Base-by-base conservation (phyloP, 1,140 invertebrate genomes). In the Drosophila kikkawai region DNA sequence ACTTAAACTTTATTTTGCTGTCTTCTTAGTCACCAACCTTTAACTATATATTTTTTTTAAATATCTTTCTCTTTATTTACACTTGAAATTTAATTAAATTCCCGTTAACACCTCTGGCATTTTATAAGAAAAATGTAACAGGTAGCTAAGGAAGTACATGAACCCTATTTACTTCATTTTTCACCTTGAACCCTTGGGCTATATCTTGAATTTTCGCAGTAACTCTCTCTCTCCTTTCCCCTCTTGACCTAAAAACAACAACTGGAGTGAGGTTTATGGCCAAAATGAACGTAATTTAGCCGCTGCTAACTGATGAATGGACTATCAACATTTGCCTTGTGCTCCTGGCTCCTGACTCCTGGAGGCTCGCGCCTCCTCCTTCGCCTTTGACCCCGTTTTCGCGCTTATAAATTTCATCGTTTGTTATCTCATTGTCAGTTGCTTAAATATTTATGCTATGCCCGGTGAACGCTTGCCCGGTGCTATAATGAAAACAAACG, bases 381-480 rank as follows among this genome's bases (percentile, higher is more conserved):
- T 22, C 9, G 36, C 12, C 73, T 79, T 83, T 83, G 73, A 79
- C 64, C 77, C 55, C 73, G 44, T 70, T 86, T 68, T 66, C 48
- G 67, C 68, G 57, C 58, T 63, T 87, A 86, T 68, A 76, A 68
- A 67, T 67, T 77, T 50, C 53, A 60, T 51, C 60, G 76, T 83
- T 88, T 84, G 85, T 88, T 88, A 84, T 75, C 85, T 83, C 78
- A 82, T 85, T 82, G 86, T 84, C 81, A 85, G 85, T 90, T 90
- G 81, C 64, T 88, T 91, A 90, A 88, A 88, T 88, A 88, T 88
- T 91, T 88, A 88, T 90, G 82, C 80, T 73, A 64, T 56, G 57
- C 73, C 17, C 73, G 56, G 81, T 80, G 57, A 66, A 13, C 74
- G 57, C 67, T 75, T 64, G 59, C 58, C 19, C 75, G 51, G 82